Evolutionary conservation across 2,888 invertebrate species (phyloP), one percentile per base, ranked within the genome.

Genomic region (Colletes collaris): DNA sequence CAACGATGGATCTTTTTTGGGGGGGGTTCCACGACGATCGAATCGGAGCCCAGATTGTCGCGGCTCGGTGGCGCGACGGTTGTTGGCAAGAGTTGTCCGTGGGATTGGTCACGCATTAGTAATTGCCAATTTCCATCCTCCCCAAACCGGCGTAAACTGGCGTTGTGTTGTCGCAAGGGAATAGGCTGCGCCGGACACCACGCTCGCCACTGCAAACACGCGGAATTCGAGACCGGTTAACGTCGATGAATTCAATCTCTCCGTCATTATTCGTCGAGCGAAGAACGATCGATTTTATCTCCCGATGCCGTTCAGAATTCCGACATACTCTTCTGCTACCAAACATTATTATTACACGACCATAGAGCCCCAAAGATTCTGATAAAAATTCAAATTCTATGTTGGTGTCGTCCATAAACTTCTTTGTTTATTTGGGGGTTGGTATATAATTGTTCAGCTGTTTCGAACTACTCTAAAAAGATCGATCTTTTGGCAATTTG

Each of bases 31-130:
- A n/a, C 64, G 50, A 58, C 62, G 79, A 52, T 67, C 64, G 75
- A 50, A 44, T 52, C 69, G 72, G 37, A 49, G 49, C 37, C 65
- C 68, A 66, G 75, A 81, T 85, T 80, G 79, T 73, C 67, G 73
- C 76, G 69, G 73, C 50, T 50, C 60, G 76, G 67, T 75, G 50
- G 35, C 59, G 76, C 73, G 72, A 66, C 72, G 59, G 56, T 72
- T 62, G 78, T 72, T 73, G 77, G 78, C 84, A 72, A 68, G 72
- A 76, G 77, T 82, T 65, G 75, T 83, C 69, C 73, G 68, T 73
- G 84, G 79, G 68, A 72, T 82, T 73, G 85, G 85, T 82, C 85
- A 87, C 86, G 86, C 86, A 86, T 86, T 86, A 83, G 86, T 87
- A 85, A 86, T 86, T 84, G 87, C 65, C 86, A 86, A 87, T 87